Evolutionary conservation across 2,113 vertebrate species (phyloP).

Genomic region (Onychorhynchus coronatus): DNA sequence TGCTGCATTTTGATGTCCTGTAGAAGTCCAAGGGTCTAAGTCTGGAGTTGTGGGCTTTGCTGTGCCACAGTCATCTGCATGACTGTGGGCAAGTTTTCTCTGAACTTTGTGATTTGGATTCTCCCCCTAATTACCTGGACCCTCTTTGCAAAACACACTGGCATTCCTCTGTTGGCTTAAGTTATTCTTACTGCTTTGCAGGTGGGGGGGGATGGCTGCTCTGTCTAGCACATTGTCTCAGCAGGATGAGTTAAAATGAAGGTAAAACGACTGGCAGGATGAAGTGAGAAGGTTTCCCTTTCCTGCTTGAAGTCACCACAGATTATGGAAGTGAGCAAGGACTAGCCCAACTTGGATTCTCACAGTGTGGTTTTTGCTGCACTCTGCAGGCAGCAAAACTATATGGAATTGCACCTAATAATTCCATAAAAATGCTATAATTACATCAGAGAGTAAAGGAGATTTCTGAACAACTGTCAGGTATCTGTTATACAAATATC

Average conservation of each 20-base stretch:
- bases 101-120: neutral
- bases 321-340: neutral
- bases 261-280: neutral
- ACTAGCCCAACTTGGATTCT: neutral
- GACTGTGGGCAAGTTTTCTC: neutral
- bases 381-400: constrained; percentile 40
- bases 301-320: neutral
- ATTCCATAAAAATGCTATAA: neutral
- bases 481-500: neutral
- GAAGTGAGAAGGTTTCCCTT: neutral
- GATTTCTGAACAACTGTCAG: neutral
- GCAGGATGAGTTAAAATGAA: neutral
- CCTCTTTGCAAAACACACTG: neutral
- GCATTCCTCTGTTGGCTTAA: neutral
- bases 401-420: neutral
- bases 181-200: neutral
- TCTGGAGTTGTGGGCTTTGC: neutral
- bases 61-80: neutral
- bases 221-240: neutral
- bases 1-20: neutral
- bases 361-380: constrained; percentile 26
- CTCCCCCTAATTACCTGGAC: neutral
- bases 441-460: neutral
- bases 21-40: neutral
- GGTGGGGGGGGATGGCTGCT: neutral